Evolutionary conservation across 2,797 vertebrate species (phyloP).

Genomic region (Pangasius krempfi): DNA sequence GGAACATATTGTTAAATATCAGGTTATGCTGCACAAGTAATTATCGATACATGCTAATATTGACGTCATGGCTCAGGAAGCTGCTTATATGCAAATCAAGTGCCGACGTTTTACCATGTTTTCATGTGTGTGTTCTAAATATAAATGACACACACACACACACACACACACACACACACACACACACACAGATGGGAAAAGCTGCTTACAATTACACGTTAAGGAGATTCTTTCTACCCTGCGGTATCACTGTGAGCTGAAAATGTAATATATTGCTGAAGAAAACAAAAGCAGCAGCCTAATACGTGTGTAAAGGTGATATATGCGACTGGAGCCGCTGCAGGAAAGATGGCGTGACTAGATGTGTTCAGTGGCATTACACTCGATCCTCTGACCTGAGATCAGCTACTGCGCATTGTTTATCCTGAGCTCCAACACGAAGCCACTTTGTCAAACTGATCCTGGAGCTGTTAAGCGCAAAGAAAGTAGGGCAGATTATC

Average conservation of each 20-base stretch:
- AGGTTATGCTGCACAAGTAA: no score
- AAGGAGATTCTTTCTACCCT: background rate
- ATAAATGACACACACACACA: background rate
- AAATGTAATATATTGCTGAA: background rate
- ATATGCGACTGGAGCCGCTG: background rate
- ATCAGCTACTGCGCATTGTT: background rate
- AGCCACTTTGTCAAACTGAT: conserved; percentile 53
- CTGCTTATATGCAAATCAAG: conserved; percentile 4
- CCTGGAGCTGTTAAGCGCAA: background rate
- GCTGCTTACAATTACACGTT: background rate
- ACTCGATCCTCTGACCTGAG: conserved; percentile 7
- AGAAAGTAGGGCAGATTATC: conserved; percentile 43
- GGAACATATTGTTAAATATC: background rate
- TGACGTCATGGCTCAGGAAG: background rate
- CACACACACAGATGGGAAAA: conserved; percentile 9
- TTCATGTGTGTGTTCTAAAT: background rate
- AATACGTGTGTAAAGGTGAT: background rate
- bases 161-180: conserved; percentile 29
- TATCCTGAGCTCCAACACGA: conserved; percentile 52
- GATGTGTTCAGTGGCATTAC: background rate
- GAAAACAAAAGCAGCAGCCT: background rate
- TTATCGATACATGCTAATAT: background rate
- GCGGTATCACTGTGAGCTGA: background rate
- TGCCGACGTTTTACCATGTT: background rate
- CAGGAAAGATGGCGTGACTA: background rate